Percentiles rank a stretch among this genome's conserved stretches.
These are phyloP conservation scores for Amniataba percoides DNA, from an alignment of 2,797 vertebrate genomes.

Conservation along the genomic window DNA sequence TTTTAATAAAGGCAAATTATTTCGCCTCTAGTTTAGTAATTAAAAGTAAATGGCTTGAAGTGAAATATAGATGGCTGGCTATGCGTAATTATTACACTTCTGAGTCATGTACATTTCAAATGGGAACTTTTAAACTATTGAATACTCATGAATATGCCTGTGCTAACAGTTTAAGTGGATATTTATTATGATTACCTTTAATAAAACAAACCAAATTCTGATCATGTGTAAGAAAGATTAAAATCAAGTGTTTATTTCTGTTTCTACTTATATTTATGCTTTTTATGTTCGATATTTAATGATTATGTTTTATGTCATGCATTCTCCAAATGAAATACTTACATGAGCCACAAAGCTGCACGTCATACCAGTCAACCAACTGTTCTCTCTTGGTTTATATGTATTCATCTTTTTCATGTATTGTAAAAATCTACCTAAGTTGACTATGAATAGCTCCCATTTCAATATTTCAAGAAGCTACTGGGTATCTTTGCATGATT, in stretches of 20 bases:
- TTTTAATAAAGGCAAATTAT: not conserved
- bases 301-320: not conserved
- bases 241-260: not conserved
- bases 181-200: not conserved
- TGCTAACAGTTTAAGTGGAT: not conserved
- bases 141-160: not conserved
- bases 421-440: not conserved
- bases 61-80: not conserved
- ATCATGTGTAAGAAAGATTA: not conserved
- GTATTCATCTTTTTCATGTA: slow-evolving; percentile 7
- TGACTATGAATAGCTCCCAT: slow-evolving; percentile 13
- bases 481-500: slow-evolving; percentile 29
- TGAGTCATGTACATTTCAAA: not conserved
- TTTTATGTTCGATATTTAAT: no score
- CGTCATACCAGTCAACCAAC: not conserved
- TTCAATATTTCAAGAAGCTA: slow-evolving; percentile 35
- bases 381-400: not conserved
- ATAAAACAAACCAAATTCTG: not conserved
- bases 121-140: not conserved
- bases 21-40: not conserved
- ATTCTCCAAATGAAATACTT: not conserved
- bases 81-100: not conserved
- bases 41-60: not conserved
- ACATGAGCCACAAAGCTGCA: not conserved
- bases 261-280: not conserved